Evolutionary conservation across 2,888 invertebrate species (phyloP).

Genomic region (Zaprionus obscuricornis): DNA sequence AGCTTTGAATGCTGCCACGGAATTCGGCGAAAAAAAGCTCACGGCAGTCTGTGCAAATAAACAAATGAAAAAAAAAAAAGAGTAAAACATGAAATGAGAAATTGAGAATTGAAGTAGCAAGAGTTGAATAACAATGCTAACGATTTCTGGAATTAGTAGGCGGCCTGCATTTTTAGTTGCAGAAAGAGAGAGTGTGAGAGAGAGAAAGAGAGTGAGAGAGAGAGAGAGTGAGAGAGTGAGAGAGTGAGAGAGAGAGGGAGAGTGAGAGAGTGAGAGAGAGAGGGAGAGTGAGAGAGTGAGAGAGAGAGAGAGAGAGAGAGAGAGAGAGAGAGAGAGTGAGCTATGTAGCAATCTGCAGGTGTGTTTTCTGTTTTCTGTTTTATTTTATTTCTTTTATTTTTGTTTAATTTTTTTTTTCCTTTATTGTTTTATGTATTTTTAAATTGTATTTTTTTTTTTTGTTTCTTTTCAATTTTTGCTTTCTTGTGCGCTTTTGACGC

Average conservation of each 20-base stretch:
- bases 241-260: not conserved
- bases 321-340: not conserved
- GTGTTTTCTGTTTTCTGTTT: slow-evolving; percentile 48
- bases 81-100: not conserved
- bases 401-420: slow-evolving; percentile 47
- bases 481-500: slow-evolving; percentile 36
- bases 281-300: not conserved
- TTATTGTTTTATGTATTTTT: slow-evolving; percentile 43
- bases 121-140: not conserved
- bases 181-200: too few species aligned
- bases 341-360: slow-evolving; percentile 61
- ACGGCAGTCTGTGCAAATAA: slow-evolving; percentile 77
- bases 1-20: slow-evolving; percentile 34
- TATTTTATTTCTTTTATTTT: slow-evolving; percentile 22
- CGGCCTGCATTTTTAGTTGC: too few species aligned
- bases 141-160: too few species aligned
- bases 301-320: not conserved
- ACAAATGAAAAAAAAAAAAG: slow-evolving; percentile 40
- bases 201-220: too few species aligned
- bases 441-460: too few species aligned
- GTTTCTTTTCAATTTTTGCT: slow-evolving; percentile 53
- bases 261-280: not conserved
- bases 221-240: not conserved
- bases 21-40: slow-evolving; percentile 64
- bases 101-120: slow-evolving; percentile 2